Conservation (phyloP, 2,888 invertebrate species). For the Drosophila macrospina region DNA sequence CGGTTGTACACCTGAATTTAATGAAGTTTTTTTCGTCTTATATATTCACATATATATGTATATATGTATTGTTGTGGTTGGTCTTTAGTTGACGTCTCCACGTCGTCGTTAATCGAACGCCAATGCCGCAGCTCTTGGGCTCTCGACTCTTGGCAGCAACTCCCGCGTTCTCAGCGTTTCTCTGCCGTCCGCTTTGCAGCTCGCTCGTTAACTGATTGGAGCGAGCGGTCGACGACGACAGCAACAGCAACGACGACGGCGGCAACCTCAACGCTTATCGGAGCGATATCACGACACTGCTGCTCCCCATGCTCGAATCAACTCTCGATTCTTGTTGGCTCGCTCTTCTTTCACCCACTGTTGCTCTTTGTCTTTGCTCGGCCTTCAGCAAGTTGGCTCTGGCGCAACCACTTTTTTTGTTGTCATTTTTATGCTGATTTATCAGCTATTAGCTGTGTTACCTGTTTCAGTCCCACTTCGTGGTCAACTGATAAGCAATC, state of each 20-base stretch:
- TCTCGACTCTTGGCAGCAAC: slow-evolving; percentile 37
- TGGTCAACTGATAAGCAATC: slow-evolving; percentile 29
- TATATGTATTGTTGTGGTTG: slow-evolving; percentile 1
- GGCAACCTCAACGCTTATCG: slow-evolving; percentile 74
- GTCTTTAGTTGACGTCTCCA: slow-evolving; percentile 61
- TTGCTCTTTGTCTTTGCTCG: slow-evolving; percentile 27
- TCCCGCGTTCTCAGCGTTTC: slow-evolving; percentile 44
- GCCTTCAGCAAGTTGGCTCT: slow-evolving; percentile 23
- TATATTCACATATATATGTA: slow-evolving; percentile 13
- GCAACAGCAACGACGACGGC: no score
- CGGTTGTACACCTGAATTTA: slow-evolving; percentile 49
- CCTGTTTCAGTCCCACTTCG: slow-evolving; percentile 38
- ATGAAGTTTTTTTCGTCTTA: slow-evolving; percentile 32
- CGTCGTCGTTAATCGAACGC: slow-evolving; percentile 73
- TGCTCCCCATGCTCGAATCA: slow-evolving; percentile 18
- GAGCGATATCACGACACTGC: slow-evolving; percentile 34
- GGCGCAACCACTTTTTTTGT: slow-evolving; percentile 2
- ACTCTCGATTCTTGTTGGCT: slow-evolving; percentile 14
- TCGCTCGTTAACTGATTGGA: slow-evolving; percentile 71
- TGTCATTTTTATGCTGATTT: slow-evolving; percentile 19
- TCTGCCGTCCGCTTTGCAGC: slow-evolving; percentile 55
- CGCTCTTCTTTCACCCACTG: slow-evolving; percentile 52
- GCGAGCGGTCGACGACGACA: slow-evolving; percentile 32
- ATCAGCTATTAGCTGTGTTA: slow-evolving; percentile 34
- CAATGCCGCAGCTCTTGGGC: slow-evolving; percentile 40